These are phyloP conservation scores for Nomada fabriciana DNA, from an alignment of 2,888 invertebrate species.

Conservation along the genomic window DNA sequence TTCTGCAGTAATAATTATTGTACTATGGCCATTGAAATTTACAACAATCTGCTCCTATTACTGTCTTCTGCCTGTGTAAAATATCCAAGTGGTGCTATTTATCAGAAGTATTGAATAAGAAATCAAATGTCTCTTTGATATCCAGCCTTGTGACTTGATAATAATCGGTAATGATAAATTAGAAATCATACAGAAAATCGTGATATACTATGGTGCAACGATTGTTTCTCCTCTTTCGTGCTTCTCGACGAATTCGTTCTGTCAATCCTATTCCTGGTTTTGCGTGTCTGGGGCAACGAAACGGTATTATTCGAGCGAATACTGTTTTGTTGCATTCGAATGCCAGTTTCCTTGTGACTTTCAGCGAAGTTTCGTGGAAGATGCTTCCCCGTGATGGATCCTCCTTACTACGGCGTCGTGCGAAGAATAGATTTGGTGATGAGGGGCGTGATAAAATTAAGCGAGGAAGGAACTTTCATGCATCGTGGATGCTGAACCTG, in stretches of 20 bases:
- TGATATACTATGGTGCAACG: neutral
- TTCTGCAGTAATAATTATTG: too few relatives aligned
- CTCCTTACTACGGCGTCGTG: neutral
- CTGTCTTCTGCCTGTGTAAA: too few relatives aligned
- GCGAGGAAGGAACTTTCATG: conserved; percentile 6
- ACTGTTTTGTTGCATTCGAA: neutral
- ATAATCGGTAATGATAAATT: too few relatives aligned
- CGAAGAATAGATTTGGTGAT: conserved; percentile 6
- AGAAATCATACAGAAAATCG: too few relatives aligned
- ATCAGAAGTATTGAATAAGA: too few relatives aligned
- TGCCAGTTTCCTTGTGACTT: neutral
- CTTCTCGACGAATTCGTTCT: neutral
- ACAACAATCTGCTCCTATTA: too few relatives aligned
- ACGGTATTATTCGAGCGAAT: neutral
- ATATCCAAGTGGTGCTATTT: too few relatives aligned
- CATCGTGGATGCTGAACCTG: neutral
- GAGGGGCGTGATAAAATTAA: conserved; percentile 21
- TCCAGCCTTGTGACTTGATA: too few relatives aligned
- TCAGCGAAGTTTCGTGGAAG: neutral
- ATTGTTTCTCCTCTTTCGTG: neutral
- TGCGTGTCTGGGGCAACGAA: too few relatives aligned
- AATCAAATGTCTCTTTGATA: too few relatives aligned
- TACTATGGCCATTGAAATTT: too few relatives aligned
- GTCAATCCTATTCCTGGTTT: neutral
- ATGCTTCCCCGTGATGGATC: neutral